Conservation (phyloP, 2,797 vertebrate genomes). For the Pseudochromis fuscus region DNA sequence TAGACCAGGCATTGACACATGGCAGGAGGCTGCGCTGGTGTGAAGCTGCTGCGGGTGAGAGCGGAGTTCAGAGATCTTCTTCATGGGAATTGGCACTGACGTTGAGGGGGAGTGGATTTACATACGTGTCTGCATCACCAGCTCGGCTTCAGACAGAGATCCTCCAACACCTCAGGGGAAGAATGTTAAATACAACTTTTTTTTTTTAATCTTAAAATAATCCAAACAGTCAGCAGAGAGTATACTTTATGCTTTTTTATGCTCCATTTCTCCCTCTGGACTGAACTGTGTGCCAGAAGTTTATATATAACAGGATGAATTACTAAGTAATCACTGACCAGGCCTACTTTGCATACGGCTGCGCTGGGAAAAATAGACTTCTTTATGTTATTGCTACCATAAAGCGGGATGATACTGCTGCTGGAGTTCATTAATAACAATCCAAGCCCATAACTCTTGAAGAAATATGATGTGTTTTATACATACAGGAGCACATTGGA, state of each 20-base stretch:
- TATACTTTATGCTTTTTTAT: conserved; percentile 58
- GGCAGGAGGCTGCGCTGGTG: conserved; percentile 68
- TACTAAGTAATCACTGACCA: conserved; percentile 74
- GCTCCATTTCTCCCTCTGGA: conserved; percentile 63
- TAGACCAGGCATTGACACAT: conserved; percentile 71
- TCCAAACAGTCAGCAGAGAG: conserved; percentile 66
- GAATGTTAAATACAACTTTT: conserved; percentile 65
- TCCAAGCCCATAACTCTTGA: conserved; percentile 55
- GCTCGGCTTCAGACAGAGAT: conserved; percentile 54
- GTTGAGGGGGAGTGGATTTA: conserved; percentile 62
- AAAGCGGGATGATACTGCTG: conserved; percentile 64
- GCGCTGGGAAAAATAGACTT: conserved; percentile 55
- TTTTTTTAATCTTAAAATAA: conserved; percentile 57
- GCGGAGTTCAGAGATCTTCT: conserved; percentile 65
- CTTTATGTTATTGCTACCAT: conserved; percentile 65
- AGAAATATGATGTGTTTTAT: conserved; percentile 66
- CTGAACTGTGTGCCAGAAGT: conserved; percentile 59
- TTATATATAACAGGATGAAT: conserved; percentile 79
- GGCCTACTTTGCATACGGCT: conserved; percentile 70
- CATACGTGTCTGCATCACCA: conserved; percentile 47
- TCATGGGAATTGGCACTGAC: conserved; percentile 55
- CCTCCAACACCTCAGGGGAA: conserved; percentile 43
- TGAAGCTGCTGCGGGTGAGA: conserved; percentile 72
- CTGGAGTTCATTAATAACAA: conserved; percentile 72
- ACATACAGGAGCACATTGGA: conserved; percentile 54